Base-by-base conservation (phyloP, 2,888 invertebrate genomes). In the Plebejus melissa region DNA sequence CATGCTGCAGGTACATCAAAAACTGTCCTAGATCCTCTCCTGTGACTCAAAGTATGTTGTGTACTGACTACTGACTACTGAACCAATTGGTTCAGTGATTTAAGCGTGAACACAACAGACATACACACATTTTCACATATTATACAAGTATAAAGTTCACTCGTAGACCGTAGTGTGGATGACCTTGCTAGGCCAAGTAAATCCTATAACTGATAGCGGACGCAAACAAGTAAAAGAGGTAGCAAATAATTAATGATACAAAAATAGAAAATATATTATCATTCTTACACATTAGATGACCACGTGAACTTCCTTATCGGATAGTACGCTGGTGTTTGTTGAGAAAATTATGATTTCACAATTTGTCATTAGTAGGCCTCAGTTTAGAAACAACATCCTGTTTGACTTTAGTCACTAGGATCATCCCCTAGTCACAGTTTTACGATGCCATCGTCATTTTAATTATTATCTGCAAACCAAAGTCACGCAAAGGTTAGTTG, bases 341-440 rank as follows among this genome's bases (percentile, higher is more conserved):
- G 22, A 70, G 70, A 69, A 69, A 69, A 38, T 22, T 9, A 70
- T 22, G 13, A 36, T 22, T 70, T 11, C 41, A 54, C 28, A 71
- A 41, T 72, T 72, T 50, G 72, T 72, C 72, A 72, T 54, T 54
- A 16, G 13, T 36, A 72, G 46, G 50, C 72, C 41, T 69, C 13
- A 70, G n/a, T 38, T 11, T 32, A 32, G 32, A 11, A 65, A 65
- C 13, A 65, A 36, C 65, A 65, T 65, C 65, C 65, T 65, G 65
- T 65, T 65, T 65, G 65, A 36, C 11, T 65, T 65, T 65, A 65
- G 32, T 65, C 65, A 65, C 13, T 13, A 65, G 65, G 65, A 65
- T 65, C 65, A 65, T 65, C 65, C 65, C 32, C 28, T 65, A 13
- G 65, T 36, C 65, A 65, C 65, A 32, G 65, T 65, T 65, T 65